Conservation (phyloP, 1,140 invertebrate genomes). For the Drosophila parvula region DNA sequence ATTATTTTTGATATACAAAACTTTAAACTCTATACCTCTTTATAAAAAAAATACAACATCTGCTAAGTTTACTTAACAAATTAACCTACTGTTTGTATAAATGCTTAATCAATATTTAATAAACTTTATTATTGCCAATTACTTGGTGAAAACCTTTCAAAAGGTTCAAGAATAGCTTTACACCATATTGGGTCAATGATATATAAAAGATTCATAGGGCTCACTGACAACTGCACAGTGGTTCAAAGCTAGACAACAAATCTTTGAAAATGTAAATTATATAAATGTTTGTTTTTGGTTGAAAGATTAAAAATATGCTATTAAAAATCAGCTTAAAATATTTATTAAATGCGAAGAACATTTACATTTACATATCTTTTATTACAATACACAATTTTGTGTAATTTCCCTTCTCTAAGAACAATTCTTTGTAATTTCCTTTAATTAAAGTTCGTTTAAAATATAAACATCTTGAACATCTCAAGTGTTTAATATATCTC, state of each 20-base stretch:
- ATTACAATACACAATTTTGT: too few species aligned
- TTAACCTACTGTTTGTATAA: slow-evolving; percentile 2
- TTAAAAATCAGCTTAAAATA: neutral
- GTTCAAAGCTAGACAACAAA: neutral
- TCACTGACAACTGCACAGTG: neutral
- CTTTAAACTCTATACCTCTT: too few species aligned
- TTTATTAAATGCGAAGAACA: too few species aligned
- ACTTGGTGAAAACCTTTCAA: too few species aligned
- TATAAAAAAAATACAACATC: neutral
- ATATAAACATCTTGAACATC: neutral
- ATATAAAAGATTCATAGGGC: neutral
- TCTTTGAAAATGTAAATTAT: neutral
- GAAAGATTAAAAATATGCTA: too few species aligned
- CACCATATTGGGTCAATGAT: neutral
- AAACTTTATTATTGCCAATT: neutral
- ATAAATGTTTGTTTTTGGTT: too few species aligned
- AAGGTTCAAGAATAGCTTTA: too few species aligned
- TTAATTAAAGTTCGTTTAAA: neutral
- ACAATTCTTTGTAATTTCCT: neutral
- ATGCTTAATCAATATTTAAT: neutral
- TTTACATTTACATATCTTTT: too few species aligned
- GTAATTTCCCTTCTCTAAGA: neutral
- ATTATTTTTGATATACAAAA: too few species aligned
- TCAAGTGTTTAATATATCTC: neutral
- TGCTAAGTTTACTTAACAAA: slow-evolving; percentile 44